These are phyloP conservation scores for Scatophagus argus DNA, from an alignment of 2,113 vertebrate genomes.

Conservation along the genomic window DNA sequence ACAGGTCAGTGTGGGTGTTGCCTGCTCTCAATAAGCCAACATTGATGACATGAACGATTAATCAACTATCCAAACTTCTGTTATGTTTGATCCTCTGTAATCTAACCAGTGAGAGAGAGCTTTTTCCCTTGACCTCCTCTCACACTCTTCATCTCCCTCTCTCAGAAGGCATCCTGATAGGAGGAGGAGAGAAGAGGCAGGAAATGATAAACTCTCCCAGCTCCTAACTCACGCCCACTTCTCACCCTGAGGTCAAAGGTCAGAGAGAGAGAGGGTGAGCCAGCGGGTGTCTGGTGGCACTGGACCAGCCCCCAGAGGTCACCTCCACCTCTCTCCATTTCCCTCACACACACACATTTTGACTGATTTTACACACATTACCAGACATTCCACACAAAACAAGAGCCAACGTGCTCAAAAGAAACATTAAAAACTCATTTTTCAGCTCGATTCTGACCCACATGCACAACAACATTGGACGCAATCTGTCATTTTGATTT, in stretches of 20 bases:
- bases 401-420: conserved; percentile 8
- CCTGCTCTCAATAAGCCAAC: conserved; percentile 31
- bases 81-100: not conserved
- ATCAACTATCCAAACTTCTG: not conserved
- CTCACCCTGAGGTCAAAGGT: conserved; percentile 90
- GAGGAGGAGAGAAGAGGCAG: conserved; percentile 87
- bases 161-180: conserved; percentile 60
- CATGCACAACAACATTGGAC: not conserved
- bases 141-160: conserved; percentile 32
- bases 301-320: conserved; percentile 66
- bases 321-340: conserved; percentile 35
- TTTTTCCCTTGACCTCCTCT: conserved; percentile 19
- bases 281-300: conserved; percentile 76
- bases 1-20: conserved; percentile 48
- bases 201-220: conserved; percentile 97
- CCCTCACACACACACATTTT: conserved; percentile 19
- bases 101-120: conserved; percentile 26
- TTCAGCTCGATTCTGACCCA: not conserved
- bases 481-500: not conserved
- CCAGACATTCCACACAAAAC: conserved; percentile 5
- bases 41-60: too few relatives aligned
- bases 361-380: conserved; percentile 4
- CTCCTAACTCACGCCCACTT: conserved; percentile 85
- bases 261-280: conserved; percentile 77
- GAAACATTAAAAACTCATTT: not conserved